Evolutionary conservation across 2,888 invertebrate species (phyloP), one percentile per base, ranked within the genome.

Genomic region (Tipula lateralis): DNA sequence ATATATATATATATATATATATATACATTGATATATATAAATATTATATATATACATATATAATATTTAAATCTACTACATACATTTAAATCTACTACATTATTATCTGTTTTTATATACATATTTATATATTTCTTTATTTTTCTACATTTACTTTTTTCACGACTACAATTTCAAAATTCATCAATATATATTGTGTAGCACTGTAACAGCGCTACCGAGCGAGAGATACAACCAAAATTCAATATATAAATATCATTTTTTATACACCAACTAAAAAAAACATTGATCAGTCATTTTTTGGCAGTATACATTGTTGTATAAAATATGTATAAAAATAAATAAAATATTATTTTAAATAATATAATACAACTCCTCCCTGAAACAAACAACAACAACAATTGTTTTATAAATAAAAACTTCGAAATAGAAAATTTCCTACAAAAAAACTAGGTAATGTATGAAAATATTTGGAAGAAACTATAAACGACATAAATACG

Each of bases 121-220:
- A 16, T 16, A 16, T 44, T 44, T 44, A 44, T 44, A 44, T 44
- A 44, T 7, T 16, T 44, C 16, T n/a, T 16, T 44, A 16, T 44
- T 44, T 16, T 44, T 44, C 44, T 44, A 44, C 24, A 66, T 66
- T 66, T 66, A 24, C 66, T 66, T 66, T 66, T 66, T 66, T n/a
- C n/a, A 66, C 66, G 66, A 66, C 66, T 66, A 66, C 66, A 66
- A 66, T 66, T 66, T 66, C 66, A 66, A 66, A 66, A 66, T 66
- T 66, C 66, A 66, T 66, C 66, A 66, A 66, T 66, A 66, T 66
- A 9, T 24, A 24, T 66, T 66, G 19, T 66, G 66, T 66, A 66
- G 66, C 66, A 66, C 66, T 66, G 66, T 66, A 66, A 2, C 66
- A 66, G 66, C 12, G 66, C 66, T 66, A 50, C 13, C 1, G 66